Base-by-base conservation (phyloP, 2,797 vertebrate genomes). In the Distichodus sexfasciatus region DNA sequence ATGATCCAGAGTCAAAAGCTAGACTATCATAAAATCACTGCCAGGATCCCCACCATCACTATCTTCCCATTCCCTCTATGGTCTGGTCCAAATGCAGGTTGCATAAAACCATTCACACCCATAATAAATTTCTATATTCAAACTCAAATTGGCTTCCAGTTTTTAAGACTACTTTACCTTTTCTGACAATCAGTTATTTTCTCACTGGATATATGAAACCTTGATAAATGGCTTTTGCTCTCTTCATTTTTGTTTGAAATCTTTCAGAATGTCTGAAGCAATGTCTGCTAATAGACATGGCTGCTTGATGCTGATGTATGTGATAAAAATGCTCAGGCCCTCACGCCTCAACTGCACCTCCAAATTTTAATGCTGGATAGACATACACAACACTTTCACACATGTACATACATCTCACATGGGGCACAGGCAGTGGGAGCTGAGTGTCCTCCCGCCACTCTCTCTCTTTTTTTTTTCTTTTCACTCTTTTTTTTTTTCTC, bases 121-220 rank as follows among this genome's bases (percentile, higher is more conserved):
- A 11, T 21, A 58, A 21, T n/a, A 46, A 66, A 40, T 62, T 59
- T 72, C 51, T 40, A 71, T 74, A 79, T 79, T 79, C 73, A 53
- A 61, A 57, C 50, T 17, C 10, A 38, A 44, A 58, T 55, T 29
- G 54, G 31, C 35, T 67, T 62, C 53, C 57, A 44, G 61, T 43
- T 54, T 54, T 47, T 65, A 31, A 65, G 60, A 40, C 38, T 14
- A 17, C 47, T 59, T 29, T 31, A 9, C 51, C 55, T 57, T 21
- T 29, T 11, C 6, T 12, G 35, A 10, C 38, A 23, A 29, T 40
- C 54, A 44, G 71, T 33, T 9, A 17, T 28, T 36, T 48, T 11
- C 14, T 61, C 46, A 66, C 43, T 54, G 55, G 55, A 66, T 60
- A 35, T 33, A 46, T 69, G 33, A 66, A 69, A 65, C 19, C 60